A percentile compares a stretch with the other conserved stretches of the same genome.
phyloP scores from a whole-genome alignment of 2,888 invertebrate genomes.

The Plebejus anna region DNA sequence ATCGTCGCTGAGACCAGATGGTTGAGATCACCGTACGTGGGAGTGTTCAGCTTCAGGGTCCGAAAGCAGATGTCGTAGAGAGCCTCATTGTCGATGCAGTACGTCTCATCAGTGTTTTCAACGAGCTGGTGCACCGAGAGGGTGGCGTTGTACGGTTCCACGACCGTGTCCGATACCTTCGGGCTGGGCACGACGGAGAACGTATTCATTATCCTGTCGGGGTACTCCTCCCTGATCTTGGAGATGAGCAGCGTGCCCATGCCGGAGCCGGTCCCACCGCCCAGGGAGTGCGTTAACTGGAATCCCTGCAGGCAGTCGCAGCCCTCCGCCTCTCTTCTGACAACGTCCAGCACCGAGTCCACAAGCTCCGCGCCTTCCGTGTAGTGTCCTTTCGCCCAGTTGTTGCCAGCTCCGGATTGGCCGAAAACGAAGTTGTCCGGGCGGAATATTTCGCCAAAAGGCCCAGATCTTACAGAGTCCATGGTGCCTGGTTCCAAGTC shows the following conservation, averaged over 20 bases:
- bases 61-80: conserved; percentile 89
- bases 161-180: conserved; percentile 87
- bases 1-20: conserved; percentile 66
- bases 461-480: conserved; percentile 85
- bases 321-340: conserved; percentile 81
- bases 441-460: conserved; percentile 85
- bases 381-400: conserved; percentile 84
- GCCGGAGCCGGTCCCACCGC: conserved; percentile 88
- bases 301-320: conserved; percentile 84
- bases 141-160: conserved; percentile 84
- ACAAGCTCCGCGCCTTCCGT: conserved; percentile 83
- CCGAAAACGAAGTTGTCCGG: conserved; percentile 87
- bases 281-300: conserved; percentile 84
- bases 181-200: conserved; percentile 86
- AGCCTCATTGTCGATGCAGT: conserved; percentile 88
- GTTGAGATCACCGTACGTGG: conserved; percentile 89
- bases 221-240: conserved; percentile 87
- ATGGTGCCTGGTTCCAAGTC: conserved; percentile 73
- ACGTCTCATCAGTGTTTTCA: conserved; percentile 83
- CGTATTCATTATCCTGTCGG: conserved; percentile 86
- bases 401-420: conserved; percentile 79
- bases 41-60: conserved; percentile 86
- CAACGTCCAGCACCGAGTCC: conserved; percentile 81
- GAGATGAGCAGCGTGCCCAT: conserved; percentile 86
- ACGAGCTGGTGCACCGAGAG: conserved; percentile 83